Evolutionary conservation across 2,888 invertebrate species (phyloP).

Genomic region (Pardosa pseudoannulata): DNA sequence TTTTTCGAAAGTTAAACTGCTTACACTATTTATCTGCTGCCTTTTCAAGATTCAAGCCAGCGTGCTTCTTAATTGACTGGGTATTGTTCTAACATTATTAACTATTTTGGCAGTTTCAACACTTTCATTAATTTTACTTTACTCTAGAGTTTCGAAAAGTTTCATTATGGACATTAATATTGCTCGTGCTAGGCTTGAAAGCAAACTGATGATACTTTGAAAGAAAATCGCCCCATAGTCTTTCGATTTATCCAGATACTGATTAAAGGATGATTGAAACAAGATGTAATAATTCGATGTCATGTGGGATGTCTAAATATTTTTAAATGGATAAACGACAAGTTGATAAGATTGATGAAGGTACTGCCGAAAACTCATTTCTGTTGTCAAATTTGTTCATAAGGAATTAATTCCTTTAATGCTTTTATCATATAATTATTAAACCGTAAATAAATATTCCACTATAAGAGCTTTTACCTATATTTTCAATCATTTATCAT

Average conservation of each 20-base stretch:
- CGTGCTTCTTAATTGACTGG: not conserved
- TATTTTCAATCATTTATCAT: too few species aligned
- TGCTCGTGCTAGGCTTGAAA: not conserved
- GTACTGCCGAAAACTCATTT: too few species aligned
- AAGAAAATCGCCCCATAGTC: not conserved
- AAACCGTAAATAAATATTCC: too few species aligned
- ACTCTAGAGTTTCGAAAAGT: slow-evolving; percentile 19
- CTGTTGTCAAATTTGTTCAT: too few species aligned
- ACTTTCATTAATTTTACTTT: slow-evolving; percentile 18
- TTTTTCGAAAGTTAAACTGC: too few species aligned
- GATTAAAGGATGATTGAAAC: not conserved
- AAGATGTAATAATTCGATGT: not conserved
- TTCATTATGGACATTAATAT: slow-evolving; percentile 22
- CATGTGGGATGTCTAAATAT: not conserved
- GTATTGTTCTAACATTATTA: slow-evolving; percentile 19
- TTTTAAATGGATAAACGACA: not conserved
- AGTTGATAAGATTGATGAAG: not conserved
- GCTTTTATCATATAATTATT: too few species aligned
- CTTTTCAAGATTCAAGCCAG: not conserved
- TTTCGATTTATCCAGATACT: slow-evolving; percentile 12
- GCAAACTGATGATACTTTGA: slow-evolving; percentile 4
- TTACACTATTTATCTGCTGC: too few species aligned
- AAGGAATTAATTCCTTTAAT: too few species aligned
- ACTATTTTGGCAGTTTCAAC: slow-evolving; percentile 5
- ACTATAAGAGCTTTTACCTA: too few species aligned